Conservation (phyloP, 2,888 invertebrate species). For the Strigamia crassipes region DNA sequence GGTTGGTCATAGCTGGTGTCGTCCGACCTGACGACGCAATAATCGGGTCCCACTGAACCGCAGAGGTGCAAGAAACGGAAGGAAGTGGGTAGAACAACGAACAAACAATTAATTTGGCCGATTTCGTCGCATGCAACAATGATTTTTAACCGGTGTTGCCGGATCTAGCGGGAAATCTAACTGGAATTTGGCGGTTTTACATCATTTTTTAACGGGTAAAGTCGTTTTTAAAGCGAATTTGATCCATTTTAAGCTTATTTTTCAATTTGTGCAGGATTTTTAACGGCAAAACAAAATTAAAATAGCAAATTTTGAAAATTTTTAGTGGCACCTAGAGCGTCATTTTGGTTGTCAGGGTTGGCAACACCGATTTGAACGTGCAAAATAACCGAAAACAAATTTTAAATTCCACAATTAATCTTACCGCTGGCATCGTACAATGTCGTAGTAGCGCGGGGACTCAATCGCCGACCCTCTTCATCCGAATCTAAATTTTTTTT, state of each 20-base stretch:
- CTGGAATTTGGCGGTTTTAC: too few species aligned
- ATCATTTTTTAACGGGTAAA: neutral
- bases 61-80: neutral
- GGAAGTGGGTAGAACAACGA: neutral
- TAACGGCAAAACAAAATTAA: too few species aligned
- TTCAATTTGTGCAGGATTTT: too few species aligned
- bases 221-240: neutral
- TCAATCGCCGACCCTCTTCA: neutral
- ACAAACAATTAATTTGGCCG: neutral
- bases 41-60: slow-evolving; percentile 41
- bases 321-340: too few species aligned
- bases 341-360: neutral
- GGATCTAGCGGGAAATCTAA: neutral
- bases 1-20: slow-evolving; percentile 30
- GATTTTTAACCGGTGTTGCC: neutral
- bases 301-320: too few species aligned
- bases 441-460: neutral
- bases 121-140: neutral
- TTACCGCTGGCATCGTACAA: neutral
- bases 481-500: neutral
- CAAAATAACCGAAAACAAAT: neutral
- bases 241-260: too few species aligned
- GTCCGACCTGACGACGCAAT: slow-evolving; percentile 31
- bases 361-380: neutral
- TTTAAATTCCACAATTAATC: too few species aligned